A percentile compares a stretch with the other conserved stretches of the same genome.
phyloP scores from a whole-genome alignment of 1,140 invertebrate genomes.

The Bombus pyrosoma region DNA sequence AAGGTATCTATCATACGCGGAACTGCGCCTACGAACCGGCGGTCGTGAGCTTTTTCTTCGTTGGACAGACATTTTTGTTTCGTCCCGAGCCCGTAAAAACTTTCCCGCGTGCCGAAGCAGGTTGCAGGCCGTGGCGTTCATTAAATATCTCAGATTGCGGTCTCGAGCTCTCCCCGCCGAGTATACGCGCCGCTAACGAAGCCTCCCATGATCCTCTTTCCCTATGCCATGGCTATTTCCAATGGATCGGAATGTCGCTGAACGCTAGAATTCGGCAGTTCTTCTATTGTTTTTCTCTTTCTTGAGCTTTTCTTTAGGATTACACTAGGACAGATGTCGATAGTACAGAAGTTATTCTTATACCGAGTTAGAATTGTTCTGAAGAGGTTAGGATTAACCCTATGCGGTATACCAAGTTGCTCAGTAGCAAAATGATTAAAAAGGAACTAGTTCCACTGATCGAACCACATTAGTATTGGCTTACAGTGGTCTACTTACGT shows the following conservation, averaged over 20 bases:
- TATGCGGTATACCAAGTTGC: too few relatives aligned
- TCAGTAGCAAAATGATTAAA: too few relatives aligned
- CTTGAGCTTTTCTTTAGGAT: rapidly evolving
- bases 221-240: neutral
- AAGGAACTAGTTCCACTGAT: neutral
- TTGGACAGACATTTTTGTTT: constrained; percentile 49
- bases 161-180: neutral
- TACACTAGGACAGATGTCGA: neutral
- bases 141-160: constrained; percentile 41
- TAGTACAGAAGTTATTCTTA: too few relatives aligned
- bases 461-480: neutral
- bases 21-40: constrained; percentile 55
- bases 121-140: constrained; percentile 42
- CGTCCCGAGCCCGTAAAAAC: constrained; percentile 28
- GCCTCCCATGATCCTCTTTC: neutral
- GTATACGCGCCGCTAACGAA: constrained; percentile 11
- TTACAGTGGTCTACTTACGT: neutral
- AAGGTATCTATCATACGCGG: constrained; percentile 74
- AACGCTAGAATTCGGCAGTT: neutral
- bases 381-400: neutral
- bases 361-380: neutral
- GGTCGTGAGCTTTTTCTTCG: constrained; percentile 30
- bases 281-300: too few relatives aligned
- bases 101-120: constrained; percentile 20
- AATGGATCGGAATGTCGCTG: neutral